A percentile compares a stretch with the other conserved stretches of the same genome.
phyloP scores from a whole-genome alignment of 2,888 invertebrate genomes.

The Minunthozetes semirufus region DNA sequence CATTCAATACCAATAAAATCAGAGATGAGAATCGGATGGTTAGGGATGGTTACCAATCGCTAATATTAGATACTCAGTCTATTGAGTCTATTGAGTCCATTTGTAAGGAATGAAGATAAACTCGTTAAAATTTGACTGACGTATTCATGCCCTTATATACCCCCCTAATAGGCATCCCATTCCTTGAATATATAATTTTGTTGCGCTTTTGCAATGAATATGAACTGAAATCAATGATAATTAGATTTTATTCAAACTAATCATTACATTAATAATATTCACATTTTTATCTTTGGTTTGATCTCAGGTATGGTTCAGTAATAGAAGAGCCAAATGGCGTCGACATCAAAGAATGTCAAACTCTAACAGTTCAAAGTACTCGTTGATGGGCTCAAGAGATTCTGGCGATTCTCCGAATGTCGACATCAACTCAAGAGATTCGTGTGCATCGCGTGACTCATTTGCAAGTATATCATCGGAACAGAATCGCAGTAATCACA shows the following conservation, averaged over 20 bases:
- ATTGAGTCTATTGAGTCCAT: too few species aligned
- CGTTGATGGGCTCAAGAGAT: slow-evolving; percentile 31
- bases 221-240: background rate
- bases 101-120: too few species aligned
- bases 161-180: background rate
- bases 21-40: too few species aligned
- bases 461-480: slow-evolving; percentile 26
- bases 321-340: slow-evolving; percentile 97
- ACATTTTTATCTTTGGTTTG: background rate
- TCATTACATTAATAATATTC: background rate
- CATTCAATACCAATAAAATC: too few species aligned
- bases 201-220: too few species aligned
- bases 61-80: background rate
- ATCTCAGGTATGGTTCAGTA: slow-evolving; percentile 94
- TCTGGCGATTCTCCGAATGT: slow-evolving; percentile 36
- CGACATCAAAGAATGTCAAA: slow-evolving; percentile 79
- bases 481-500: background rate
- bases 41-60: too few species aligned
- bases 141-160: too few species aligned
- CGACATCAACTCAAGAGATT: slow-evolving; percentile 38
- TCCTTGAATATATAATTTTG: too few species aligned
- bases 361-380: slow-evolving; percentile 36
- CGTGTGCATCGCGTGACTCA: slow-evolving; percentile 32
- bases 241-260: slow-evolving; percentile 3
- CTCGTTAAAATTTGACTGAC: too few species aligned